Evolutionary conservation across 2,888 invertebrate species (phyloP), one percentile per base, ranked within the genome.

Genomic region (Andrena fulva): DNA sequence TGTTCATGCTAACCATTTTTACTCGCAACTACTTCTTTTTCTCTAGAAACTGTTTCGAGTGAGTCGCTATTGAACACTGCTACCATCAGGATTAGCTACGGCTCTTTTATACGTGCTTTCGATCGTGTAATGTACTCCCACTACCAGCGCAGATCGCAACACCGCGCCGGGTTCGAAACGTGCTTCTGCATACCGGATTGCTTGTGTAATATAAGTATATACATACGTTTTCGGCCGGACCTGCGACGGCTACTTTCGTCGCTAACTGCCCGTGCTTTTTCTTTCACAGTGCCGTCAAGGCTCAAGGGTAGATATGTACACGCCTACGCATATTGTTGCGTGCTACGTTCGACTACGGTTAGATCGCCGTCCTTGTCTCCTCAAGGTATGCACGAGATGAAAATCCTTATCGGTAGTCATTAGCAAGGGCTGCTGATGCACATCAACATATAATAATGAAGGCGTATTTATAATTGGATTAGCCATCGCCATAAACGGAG

Each of bases 1-100:
- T 87, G 88, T 92, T 92, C 48, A 70, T 52, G 90, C 89, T 87
- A 89, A 90, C 89, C 92, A 93, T 93, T 90, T 90, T 92, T 92
- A 85, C 56, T 67, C 73, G 70, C 24, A 85, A n/a, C 2, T 35
- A 66, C 71, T 74, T 85, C 74, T 0, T 42, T 42, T 42, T 16
- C 42, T 42, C 42, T 42, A 42, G 87, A 56, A 16, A 27, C 82
- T 83, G 85, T 75, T 76, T 85, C 84, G 81, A 85, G 89, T 71
- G 81, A 79, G 80, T 84, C 84, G 88, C 89, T 80, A 82, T n/a
- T 31, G 74, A 86, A 85, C 88, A 91, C 92, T 92, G 92, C 91
- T 91, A 88, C 60, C 77, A 76, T 75, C n/a, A 54, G 68, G 73
- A 84, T 63, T 72, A 77, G 79, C 66, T 27, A 68, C 59, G 60